Base-by-base conservation (phyloP, 2,797 vertebrate genomes). In the Taenioides sp. region DNA sequence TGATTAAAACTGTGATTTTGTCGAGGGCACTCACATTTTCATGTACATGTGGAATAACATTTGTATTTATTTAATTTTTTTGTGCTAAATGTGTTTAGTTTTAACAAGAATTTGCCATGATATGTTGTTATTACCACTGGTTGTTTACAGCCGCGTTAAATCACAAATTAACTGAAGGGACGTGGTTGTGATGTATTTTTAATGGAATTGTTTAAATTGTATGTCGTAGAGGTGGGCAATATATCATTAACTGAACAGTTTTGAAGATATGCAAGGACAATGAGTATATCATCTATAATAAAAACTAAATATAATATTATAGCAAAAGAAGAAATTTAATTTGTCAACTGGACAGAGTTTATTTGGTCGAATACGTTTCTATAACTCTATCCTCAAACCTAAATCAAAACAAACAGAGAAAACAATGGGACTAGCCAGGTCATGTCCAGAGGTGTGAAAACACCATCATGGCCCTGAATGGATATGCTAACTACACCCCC, bases 21-120 rank as follows among this genome's bases (percentile, higher is more conserved):
- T 61, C 2, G 9, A 34, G 59, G 59, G 28, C 59, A 34, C 59
- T 61, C 23, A 14, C 23, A 9, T 61, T 20, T 61, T n/a, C 28
- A 61, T 18, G 18, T 34, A 10, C 18, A 17, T 31, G 18, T 60
- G 58, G 27, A 61, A 62, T 27, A 59, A 28, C 25, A 7, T 16
- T 22, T 23, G 14, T 59, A 59, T 37, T 62, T 62, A 62, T 62
- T 62, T 62, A 4, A 20, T 9, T n/a, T 61, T 25, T 60, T 28
- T 60, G 58, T 60, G 58, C 17, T 60, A 60, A 31, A 60, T 58
- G 16, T 60, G 28, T 31, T 20, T 60, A 18, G 28, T 60, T 60
- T 60, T 60, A 60, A 60, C 28, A 31, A 28, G 27, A n/a, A 20
- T 37, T 62, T 62, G 31, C 20, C 31, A 34, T 31, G 58, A 31